Conservation (phyloP, 2,888 invertebrate genomes). For the Euproctis similis region DNA sequence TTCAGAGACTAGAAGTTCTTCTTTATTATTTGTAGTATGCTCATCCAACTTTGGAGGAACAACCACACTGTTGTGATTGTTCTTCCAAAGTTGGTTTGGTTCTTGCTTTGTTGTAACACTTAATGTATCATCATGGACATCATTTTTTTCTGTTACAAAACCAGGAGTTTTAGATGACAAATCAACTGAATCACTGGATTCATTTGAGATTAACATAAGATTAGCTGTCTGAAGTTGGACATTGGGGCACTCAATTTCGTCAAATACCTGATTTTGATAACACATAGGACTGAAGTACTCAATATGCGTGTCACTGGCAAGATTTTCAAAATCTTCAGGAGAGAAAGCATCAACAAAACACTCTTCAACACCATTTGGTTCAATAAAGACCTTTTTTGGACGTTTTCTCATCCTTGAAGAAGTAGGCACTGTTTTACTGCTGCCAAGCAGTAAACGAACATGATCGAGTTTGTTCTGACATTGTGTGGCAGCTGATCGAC, state of each 20-base stretch:
- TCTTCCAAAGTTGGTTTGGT: neutral
- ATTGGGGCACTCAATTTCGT: constrained; percentile 17
- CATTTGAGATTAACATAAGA: neutral
- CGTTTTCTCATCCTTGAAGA: constrained; percentile 27
- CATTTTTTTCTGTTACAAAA: too few relatives aligned
- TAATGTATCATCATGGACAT: neutral
- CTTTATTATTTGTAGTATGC: constrained; percentile 8
- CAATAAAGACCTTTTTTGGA: constrained; percentile 43
- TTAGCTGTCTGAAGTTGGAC: neutral
- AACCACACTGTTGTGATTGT: neutral
- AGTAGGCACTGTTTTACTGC: constrained; percentile 27
- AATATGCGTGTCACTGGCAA: constrained; percentile 34
- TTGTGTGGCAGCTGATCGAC: constrained; percentile 37
- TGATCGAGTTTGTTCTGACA: constrained; percentile 54
- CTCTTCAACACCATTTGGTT: constrained; percentile 44
- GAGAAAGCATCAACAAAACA: constrained; percentile 55
- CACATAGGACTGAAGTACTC: constrained; percentile 38
- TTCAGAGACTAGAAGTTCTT: constrained; percentile 37
- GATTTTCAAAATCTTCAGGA: constrained; percentile 45
- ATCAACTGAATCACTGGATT: neutral
- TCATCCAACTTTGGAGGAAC: neutral
- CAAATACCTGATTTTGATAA: constrained; percentile 30
- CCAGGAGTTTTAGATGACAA: neutral
- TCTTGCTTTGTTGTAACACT: neutral
- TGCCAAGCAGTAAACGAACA: constrained; percentile 38